Evolutionary conservation across 2,888 invertebrate species (phyloP).

Genomic region (Luperina nickerlii): DNA sequence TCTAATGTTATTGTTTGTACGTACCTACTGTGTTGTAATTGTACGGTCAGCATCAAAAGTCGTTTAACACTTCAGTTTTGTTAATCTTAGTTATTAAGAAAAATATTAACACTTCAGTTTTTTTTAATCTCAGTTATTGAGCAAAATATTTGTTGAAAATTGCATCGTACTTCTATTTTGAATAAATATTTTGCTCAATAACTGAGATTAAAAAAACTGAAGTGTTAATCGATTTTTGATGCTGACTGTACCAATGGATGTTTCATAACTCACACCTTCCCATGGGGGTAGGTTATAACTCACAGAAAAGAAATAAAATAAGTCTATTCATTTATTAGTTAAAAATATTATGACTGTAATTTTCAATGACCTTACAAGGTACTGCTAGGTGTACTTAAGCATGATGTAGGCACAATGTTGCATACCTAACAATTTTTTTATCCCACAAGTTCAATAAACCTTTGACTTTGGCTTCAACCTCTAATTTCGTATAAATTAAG

Average conservation of each 20-base stretch:
- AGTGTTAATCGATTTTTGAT: too few species aligned
- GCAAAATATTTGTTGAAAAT: too few species aligned
- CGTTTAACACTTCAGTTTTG: too few species aligned
- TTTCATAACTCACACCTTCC: not conserved
- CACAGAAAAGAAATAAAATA: not conserved
- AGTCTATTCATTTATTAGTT: not conserved
- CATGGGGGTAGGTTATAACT: not conserved
- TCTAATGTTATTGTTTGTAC: constrained; percentile 14
- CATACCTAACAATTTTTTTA: constrained; percentile 22
- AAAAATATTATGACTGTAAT: not conserved
- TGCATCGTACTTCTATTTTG: too few species aligned
- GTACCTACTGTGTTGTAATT: constrained; percentile 28
- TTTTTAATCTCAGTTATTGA: too few species aligned
- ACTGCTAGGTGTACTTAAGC: not conserved
- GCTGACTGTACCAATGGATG: constrained; percentile 2
- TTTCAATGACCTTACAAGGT: constrained; percentile 3
- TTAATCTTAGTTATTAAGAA: too few species aligned
- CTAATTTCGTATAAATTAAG: constrained; percentile 6
- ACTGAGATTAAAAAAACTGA: too few species aligned
- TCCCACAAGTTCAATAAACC: constrained; percentile 30
- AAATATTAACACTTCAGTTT: too few species aligned
- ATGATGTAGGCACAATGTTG: not conserved
- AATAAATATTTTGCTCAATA: too few species aligned
- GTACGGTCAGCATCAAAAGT: too few species aligned
- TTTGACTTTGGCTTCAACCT: constrained; percentile 22